phyloP scores from a whole-genome alignment of 2,113 vertebrate genomes.

The Crotalus horridus region DNA sequence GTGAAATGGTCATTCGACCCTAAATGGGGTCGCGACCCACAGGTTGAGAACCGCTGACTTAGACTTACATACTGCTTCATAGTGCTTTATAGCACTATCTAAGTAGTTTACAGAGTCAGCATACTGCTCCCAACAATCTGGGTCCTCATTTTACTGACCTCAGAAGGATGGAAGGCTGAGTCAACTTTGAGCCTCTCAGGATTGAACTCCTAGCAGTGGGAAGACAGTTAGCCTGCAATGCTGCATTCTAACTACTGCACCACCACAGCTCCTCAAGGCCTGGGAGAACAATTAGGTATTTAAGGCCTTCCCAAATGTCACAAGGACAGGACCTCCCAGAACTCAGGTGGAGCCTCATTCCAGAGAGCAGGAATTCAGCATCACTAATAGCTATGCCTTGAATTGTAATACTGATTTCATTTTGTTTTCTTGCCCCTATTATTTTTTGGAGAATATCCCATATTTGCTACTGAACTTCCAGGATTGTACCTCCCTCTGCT shows the following conservation, averaged over 20 bases:
- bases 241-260: neutral
- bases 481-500: neutral
- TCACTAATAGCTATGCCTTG: neutral
- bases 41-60: too few species aligned
- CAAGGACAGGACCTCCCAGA: neutral
- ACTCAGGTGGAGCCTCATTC: neutral
- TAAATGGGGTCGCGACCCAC: too few species aligned
- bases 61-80: neutral
- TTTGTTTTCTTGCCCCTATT: neutral
- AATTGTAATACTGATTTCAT: neutral
- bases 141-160: neutral
- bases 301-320: neutral
- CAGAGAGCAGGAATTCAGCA: neutral
- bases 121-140: neutral
- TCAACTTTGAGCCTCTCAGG: neutral
- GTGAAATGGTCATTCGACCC: too few species aligned
- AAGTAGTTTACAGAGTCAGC: neutral
- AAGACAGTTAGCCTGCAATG: neutral
- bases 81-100: neutral
- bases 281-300: neutral
- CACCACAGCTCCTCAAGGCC: neutral
- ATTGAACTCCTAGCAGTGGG: neutral
- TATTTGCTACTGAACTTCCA: neutral
- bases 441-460: neutral
- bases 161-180: too few species aligned